A percentile compares a stretch with the other conserved stretches of the same genome.
These are phyloP conservation scores for Musca vetustissima DNA, from an alignment of 1,140 invertebrate species.

Conservation along the genomic window DNA sequence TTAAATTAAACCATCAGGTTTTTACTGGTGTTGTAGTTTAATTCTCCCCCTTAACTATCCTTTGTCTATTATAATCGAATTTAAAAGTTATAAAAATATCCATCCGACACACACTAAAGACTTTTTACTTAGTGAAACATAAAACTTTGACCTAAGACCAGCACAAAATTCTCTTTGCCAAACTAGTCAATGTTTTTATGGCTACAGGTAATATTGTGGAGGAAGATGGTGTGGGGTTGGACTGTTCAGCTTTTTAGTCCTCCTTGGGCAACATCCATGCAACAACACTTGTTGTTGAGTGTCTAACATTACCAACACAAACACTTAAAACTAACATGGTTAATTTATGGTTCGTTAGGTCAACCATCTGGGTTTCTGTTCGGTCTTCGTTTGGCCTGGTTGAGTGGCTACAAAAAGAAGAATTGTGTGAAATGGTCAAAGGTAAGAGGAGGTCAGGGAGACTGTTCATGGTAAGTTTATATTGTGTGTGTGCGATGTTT, in stretches of 20 bases:
- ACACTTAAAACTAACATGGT: slow-evolving; percentile 21
- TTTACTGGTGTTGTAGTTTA: no score
- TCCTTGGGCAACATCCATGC: background rate
- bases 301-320: background rate
- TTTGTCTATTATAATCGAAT: slow-evolving; percentile 23
- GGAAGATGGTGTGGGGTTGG: background rate
- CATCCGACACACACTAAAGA: background rate
- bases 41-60: background rate
- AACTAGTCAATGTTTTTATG: slow-evolving; percentile 6
- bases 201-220: background rate
- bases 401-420: no score
- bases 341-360: slow-evolving; percentile 32
- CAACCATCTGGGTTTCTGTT: slow-evolving; percentile 23
- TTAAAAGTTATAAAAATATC: slow-evolving; percentile 4
- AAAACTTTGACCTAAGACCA: background rate
- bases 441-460: no score
- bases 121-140: no score
- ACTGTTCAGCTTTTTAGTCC: background rate
- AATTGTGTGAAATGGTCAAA: no score
- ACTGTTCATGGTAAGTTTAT: no score
- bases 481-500: no score
- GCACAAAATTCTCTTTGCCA: background rate
- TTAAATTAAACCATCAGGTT: no score
- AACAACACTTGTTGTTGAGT: slow-evolving; percentile 5
- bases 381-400: background rate